Evolutionary conservation across 2,797 vertebrate species (phyloP).

Genomic region (Fistularia tabacaria): DNA sequence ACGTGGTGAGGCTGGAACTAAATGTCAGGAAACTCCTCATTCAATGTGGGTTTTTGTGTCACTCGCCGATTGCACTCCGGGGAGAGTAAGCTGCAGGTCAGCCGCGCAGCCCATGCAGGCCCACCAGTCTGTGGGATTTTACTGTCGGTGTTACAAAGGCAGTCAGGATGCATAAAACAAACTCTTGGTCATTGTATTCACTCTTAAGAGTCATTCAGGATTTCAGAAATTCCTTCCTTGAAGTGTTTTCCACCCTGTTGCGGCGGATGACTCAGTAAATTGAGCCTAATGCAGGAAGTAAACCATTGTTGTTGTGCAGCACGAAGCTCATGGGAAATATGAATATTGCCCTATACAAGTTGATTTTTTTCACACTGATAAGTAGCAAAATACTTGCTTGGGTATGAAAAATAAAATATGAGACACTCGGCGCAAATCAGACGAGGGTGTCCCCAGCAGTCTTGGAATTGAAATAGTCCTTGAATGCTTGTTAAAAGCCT

Average conservation of each 20-base stretch:
- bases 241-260: constrained; percentile 7
- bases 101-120: constrained; percentile 5
- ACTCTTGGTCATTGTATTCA: constrained; percentile 8
- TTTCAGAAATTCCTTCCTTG: constrained; percentile 23
- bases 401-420: no score
- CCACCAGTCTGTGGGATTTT: no score
- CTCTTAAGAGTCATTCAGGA: constrained; percentile 8
- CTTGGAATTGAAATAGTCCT: no score
- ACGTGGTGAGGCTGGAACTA: constrained; percentile 15
- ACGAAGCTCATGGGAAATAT: no score
- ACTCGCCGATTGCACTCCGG: constrained; percentile 19
- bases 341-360: no score
- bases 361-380: no score
- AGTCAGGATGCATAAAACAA: no score
- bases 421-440: no score
- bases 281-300: constrained; percentile 7
- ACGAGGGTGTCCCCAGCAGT: no score
- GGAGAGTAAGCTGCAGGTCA: constrained; percentile 35
- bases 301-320: not conserved
- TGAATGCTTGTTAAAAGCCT: no score
- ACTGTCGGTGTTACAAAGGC: no score
- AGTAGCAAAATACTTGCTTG: no score
- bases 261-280: constrained; percentile 34
- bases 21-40: constrained; percentile 29
- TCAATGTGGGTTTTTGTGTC: constrained; percentile 60